phyloP scores from a whole-genome alignment of 2,113 vertebrate genomes.

The Cynoglossus semilaevis region DNA sequence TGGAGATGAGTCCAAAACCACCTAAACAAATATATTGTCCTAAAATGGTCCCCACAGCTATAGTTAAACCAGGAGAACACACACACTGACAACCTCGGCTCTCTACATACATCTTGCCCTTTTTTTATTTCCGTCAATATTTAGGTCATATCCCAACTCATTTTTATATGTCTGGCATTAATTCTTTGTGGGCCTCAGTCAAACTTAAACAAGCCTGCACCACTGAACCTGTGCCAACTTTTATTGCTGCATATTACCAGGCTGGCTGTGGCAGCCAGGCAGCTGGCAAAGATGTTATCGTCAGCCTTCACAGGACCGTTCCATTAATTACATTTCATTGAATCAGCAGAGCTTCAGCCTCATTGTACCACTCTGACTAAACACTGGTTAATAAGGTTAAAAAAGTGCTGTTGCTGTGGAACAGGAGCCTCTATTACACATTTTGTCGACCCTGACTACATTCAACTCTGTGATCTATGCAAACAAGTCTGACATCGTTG shows the following conservation, averaged over 20 bases:
- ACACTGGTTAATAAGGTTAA: conserved; percentile 47
- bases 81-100: conserved; percentile 8
- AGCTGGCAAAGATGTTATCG: conserved; percentile 51
- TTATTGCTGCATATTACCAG: conserved; percentile 47
- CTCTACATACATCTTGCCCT: conserved; percentile 7
- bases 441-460: conserved; percentile 1
- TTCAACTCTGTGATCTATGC: conserved; percentile 14
- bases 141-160: conserved; percentile 32
- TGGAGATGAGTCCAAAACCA: too few relatives aligned
- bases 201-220: conserved; percentile 43
- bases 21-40: too few relatives aligned
- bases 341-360: conserved; percentile 43
- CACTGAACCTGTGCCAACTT: conserved; percentile 51
- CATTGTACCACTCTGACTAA: conserved; percentile 39
- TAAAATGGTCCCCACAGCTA: too few relatives aligned
- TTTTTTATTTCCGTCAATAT: conserved; percentile 31
- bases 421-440: neutral
- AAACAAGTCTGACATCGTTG: conserved; percentile 14
- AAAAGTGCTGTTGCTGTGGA: conserved; percentile 4
- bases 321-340: conserved; percentile 41
- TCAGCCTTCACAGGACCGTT: conserved; percentile 13
- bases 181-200: conserved; percentile 37
- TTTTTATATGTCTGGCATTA: conserved; percentile 53
- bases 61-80: neutral
- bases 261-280: conserved; percentile 40